These are phyloP conservation scores for Nyctereutes procyonoides DNA, from an alignment of 2,113 vertebrate genomes.

Conservation along the genomic window DNA sequence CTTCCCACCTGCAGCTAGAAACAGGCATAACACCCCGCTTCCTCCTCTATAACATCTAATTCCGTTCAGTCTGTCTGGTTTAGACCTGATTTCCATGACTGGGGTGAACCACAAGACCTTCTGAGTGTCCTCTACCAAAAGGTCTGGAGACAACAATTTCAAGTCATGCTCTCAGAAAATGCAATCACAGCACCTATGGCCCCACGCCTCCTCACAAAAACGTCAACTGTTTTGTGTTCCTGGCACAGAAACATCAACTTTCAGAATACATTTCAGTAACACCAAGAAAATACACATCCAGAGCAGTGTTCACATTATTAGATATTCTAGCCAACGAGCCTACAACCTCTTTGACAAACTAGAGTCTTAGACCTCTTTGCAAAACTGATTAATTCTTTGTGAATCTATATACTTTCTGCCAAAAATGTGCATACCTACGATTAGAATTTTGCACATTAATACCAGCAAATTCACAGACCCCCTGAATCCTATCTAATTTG, in stretches of 20 bases:
- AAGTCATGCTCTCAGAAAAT: background rate
- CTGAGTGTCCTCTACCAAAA: background rate
- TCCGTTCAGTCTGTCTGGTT: background rate
- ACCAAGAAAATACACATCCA: background rate
- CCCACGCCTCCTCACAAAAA: background rate
- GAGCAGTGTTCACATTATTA: background rate
- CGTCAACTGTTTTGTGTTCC: too few species aligned
- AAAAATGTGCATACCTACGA: background rate
- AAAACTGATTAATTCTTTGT: background rate
- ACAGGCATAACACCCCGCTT: background rate
- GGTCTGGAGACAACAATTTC: too few species aligned
- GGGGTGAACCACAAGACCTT: background rate
- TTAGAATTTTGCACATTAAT: background rate
- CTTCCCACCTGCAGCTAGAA: accelerated
- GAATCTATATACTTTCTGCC: background rate
- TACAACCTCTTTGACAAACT: background rate
- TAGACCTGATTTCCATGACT: background rate
- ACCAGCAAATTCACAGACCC: background rate
- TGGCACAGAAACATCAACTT: background rate
- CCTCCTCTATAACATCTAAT: background rate
- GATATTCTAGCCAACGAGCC: background rate
- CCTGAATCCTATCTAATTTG: too few species aligned
- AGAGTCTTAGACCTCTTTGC: background rate
- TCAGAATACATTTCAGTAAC: background rate
- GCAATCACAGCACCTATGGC: background rate